Base-by-base conservation (phyloP, 2,797 vertebrate genomes). In the Acipenser transmontanus region DNA sequence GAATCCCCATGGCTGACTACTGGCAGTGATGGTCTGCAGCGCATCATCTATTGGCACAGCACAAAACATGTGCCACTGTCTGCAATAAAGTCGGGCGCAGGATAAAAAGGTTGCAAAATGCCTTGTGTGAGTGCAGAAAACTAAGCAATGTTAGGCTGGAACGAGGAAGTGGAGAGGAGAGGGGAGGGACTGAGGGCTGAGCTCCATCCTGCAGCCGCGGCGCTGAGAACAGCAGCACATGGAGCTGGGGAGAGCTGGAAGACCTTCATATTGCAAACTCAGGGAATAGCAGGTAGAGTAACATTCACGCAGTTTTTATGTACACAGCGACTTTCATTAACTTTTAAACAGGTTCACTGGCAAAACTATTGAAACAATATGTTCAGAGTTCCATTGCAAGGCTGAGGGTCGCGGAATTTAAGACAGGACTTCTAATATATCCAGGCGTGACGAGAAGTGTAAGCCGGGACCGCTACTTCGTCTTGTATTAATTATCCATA, bases 101-200 rank as follows among this genome's bases (percentile, higher is more conserved):
- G 87, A 92, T 91, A 91, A 92, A 54, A 92, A 90, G 88, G 87
- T 73, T 86, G 88, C 84, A 84, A 88, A 85, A 88, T 88, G 87
- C 81, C 80, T 77, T 77, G 79, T 79, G 61, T 71, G 74, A 82
- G 80, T 82, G 84, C 85, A 88, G 77, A 88, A 34, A 78, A 80
- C 78, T 71, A 76, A 74, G 90, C 83, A 83, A 94, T 94, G 94
- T 80, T 93, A 85, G 87, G 89, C 86, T 93, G 93, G 93, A 92
- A 92, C 84, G 92, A 93, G 93, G 93, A 94, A 93, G 93, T 92
- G 84, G 87, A 85, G 86, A 88, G 90, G 91, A 87, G 85, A 89
- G 92, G 93, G 93, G 92, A 91, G 92, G 93, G 92, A 87, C 91
- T 84, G 82, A 73, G 89, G 84, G 76, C 87, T 74, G 84, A 87